Evolutionary conservation across 2,113 vertebrate species (phyloP).

Genomic region (Eublepharis macularius): DNA sequence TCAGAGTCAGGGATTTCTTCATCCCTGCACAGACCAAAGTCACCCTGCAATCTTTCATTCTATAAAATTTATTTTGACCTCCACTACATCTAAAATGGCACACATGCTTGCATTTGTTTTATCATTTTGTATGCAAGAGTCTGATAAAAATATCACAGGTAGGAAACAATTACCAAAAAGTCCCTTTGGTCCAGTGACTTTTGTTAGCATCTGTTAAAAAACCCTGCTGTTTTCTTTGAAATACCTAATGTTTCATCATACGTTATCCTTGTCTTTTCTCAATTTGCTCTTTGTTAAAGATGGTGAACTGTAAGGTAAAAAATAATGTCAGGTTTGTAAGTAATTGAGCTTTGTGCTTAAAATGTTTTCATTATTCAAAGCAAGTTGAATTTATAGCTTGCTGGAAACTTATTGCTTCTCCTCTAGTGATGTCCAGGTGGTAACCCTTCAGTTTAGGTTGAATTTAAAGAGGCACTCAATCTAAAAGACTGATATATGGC

Average conservation of each 20-base stretch:
- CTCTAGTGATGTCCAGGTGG: not conserved
- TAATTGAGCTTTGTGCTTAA: slow-evolving; percentile 8
- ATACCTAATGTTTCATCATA: slow-evolving; percentile 25
- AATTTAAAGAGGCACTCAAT: slow-evolving; percentile 14
- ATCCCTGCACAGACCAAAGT: too few relatives aligned
- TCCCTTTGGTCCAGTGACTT: slow-evolving; percentile 5
- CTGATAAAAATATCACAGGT: not conserved
- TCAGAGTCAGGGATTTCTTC: too few relatives aligned
- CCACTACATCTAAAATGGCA: not conserved
- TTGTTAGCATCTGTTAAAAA: slow-evolving; percentile 31
- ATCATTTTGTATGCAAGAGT: not conserved
- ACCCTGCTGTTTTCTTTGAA: slow-evolving; percentile 8
- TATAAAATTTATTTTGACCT: not conserved
- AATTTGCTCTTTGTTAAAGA: slow-evolving; percentile 36
- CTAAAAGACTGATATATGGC: not conserved
- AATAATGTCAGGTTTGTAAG: slow-evolving; percentile 24
- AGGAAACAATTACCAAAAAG: not conserved
- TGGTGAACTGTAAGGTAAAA: slow-evolving; percentile 28
- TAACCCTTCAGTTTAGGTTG: slow-evolving; percentile 9
- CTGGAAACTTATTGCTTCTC: not conserved
- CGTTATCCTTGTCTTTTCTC: slow-evolving; percentile 31
- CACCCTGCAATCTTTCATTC: too few relatives aligned
- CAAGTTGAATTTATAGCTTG: slow-evolving; percentile 25
- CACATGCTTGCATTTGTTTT: not conserved
- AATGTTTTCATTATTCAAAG: slow-evolving; percentile 40